A percentile compares a stretch with the other conserved stretches of the same genome.
Conservation (phyloP, 2,888 invertebrate species). For the Tetropium fuscum region DNA sequence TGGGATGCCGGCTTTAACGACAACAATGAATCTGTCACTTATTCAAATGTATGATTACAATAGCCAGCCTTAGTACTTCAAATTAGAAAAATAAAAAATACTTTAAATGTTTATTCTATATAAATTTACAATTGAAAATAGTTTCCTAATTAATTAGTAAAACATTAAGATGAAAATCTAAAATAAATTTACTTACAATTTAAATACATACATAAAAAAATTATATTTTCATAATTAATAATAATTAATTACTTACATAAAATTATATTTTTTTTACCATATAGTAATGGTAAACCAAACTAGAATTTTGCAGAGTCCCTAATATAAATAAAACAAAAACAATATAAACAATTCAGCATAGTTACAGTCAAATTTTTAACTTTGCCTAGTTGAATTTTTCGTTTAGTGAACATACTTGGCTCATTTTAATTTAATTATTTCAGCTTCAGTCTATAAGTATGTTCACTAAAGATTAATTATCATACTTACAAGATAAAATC, state of each 20-base stretch:
- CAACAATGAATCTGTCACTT: too few species aligned
- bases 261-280: slow-evolving; percentile 23
- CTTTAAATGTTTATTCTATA: slow-evolving; percentile 42
- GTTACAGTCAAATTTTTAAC: slow-evolving; percentile 29
- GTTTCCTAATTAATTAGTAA: slow-evolving; percentile 39
- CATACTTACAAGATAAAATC: slow-evolving; percentile 46
- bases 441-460: slow-evolving; percentile 9
- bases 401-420: slow-evolving; percentile 19
- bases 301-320: slow-evolving; percentile 13
- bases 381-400: slow-evolving; percentile 22
- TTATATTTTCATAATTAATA: slow-evolving; percentile 16
- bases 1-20: too few species aligned
- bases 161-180: slow-evolving; percentile 39
- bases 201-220: slow-evolving; percentile 28
- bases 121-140: slow-evolving; percentile 44
- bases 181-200: slow-evolving; percentile 36
- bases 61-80: too few species aligned
- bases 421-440: background rate
- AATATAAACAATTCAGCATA: slow-evolving; percentile 29
- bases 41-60: too few species aligned
- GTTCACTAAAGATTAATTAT: slow-evolving; percentile 38
- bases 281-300: slow-evolving; percentile 10
- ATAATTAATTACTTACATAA: slow-evolving; percentile 26
- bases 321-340: slow-evolving; percentile 21
- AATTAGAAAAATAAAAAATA: slow-evolving; percentile 18